Conservation (phyloP, 2,797 vertebrate species). For the Bucorvus abyssinicus region DNA sequence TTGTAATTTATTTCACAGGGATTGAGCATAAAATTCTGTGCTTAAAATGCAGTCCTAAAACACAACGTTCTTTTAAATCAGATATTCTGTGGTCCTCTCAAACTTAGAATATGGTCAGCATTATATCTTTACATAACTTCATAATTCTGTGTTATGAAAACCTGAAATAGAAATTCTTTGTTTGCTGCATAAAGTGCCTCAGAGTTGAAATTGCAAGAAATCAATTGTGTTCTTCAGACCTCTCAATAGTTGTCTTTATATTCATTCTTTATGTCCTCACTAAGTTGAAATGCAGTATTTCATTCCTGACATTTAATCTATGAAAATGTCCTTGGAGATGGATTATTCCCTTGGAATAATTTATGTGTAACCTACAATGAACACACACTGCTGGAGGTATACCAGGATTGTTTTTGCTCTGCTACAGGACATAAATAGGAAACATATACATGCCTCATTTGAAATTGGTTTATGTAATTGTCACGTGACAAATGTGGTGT, state of each 20-base stretch:
- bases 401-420: not conserved
- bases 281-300: conserved; percentile 73
- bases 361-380: not conserved
- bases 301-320: conserved; percentile 77
- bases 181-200: not conserved
- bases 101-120: not conserved
- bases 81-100: not conserved
- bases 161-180: not conserved
- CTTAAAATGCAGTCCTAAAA: not conserved
- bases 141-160: not conserved
- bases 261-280: conserved; percentile 51
- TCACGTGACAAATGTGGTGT: not conserved
- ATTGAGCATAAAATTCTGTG: not conserved
- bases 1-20: not conserved
- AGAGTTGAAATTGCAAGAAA: conserved; percentile 11
- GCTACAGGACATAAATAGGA: not conserved
- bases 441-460: not conserved
- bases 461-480: not conserved
- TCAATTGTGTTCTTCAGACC: conserved; percentile 41
- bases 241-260: conserved; percentile 58
- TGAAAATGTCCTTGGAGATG: conserved; percentile 72
- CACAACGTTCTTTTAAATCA: not conserved
- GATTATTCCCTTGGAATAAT: conserved; percentile 73
- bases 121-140: not conserved
- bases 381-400: not conserved